Percentiles rank a stretch among this genome's conserved stretches.
These are phyloP conservation scores for Habroteleia sp. DNA, from an alignment of 2,888 invertebrate species.

Conservation along the genomic window DNA sequence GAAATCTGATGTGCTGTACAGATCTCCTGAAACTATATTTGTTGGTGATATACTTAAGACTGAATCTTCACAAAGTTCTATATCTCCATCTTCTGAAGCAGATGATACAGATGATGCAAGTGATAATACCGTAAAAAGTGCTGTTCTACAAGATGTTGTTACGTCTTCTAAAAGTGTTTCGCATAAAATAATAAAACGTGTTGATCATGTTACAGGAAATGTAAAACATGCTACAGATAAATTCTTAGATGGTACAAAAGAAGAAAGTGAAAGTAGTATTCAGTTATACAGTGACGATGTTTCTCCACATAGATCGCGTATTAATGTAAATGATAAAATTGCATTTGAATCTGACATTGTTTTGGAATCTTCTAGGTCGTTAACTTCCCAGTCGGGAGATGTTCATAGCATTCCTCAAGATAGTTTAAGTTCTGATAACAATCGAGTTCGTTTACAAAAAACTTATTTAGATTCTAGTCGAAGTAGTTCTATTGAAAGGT, in stretches of 20 bases:
- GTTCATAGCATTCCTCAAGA: constrained; percentile 75
- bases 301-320: constrained; percentile 64
- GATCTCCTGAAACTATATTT: no score
- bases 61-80: constrained; percentile 12
- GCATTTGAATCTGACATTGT: constrained; percentile 65
- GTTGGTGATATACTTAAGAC: no score
- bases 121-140: constrained; percentile 64
- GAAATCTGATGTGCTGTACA: no score
- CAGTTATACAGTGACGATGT: constrained; percentile 72
- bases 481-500: constrained; percentile 56
- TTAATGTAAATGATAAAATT: constrained; percentile 62
- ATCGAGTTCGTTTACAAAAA: constrained; percentile 36
- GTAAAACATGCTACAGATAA: constrained; percentile 67
- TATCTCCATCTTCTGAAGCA: constrained; percentile 56
- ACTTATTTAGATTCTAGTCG: constrained; percentile 62
- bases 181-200: constrained; percentile 69
- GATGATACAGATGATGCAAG: constrained; percentile 65
- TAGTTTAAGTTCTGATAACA: constrained; percentile 52
- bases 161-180: constrained; percentile 69
- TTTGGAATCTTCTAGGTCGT: constrained; percentile 66
- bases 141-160: constrained; percentile 70
- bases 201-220: constrained; percentile 69
- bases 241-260: constrained; percentile 69
- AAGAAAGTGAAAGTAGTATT: constrained; percentile 68
- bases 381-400: constrained; percentile 61